Evolutionary conservation across 2,113 vertebrate species (phyloP).

Genomic region (Greenwoodochromis staneri): DNA sequence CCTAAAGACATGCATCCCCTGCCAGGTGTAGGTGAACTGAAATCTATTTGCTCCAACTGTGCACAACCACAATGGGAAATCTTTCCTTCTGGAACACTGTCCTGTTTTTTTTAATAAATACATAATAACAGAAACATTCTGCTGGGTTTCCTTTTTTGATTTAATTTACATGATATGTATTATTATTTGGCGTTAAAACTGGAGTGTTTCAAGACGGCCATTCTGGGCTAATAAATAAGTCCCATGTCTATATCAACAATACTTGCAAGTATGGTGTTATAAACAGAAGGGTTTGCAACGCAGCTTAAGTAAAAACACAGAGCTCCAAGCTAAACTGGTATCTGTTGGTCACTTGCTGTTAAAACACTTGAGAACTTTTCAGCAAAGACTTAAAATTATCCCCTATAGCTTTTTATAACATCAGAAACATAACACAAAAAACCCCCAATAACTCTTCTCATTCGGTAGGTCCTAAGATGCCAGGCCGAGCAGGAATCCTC

Average conservation of each 20-base stretch:
- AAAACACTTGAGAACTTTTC: conserved; percentile 1
- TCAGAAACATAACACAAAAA: not conserved
- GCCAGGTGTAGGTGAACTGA: not conserved
- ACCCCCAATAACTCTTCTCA: rapidly evolving
- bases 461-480: conserved; percentile 75
- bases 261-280: not conserved
- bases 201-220: not conserved
- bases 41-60: not conserved
- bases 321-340: not conserved
- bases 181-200: not conserved
- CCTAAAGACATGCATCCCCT: not conserved
- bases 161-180: not conserved
- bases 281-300: not conserved
- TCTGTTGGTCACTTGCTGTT: not conserved
- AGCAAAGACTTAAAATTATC: not conserved
- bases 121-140: not conserved
- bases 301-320: not conserved
- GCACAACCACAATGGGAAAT: not conserved
- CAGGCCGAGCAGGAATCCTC: conserved; percentile 94
- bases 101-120: conserved; percentile 21
- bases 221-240: not conserved
- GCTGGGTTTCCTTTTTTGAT: not conserved
- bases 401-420: not conserved
- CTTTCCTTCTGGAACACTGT: not conserved
- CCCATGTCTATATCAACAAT: not conserved